phyloP scores from a whole-genome alignment of 2,888 invertebrate species.

The Erebia aethiops region DNA sequence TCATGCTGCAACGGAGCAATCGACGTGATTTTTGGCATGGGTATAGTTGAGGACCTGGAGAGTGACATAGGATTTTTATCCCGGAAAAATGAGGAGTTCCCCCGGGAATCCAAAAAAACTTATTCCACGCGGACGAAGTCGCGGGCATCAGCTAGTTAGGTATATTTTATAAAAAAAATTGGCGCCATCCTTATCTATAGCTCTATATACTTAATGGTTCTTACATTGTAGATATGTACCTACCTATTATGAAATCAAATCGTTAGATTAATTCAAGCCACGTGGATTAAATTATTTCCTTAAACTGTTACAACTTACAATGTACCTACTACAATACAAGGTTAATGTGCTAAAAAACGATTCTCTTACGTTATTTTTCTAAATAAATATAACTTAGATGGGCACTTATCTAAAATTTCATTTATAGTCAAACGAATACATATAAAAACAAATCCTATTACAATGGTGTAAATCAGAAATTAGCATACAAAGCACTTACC shows the following conservation, averaged over 20 bases:
- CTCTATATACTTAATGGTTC: too few relatives aligned
- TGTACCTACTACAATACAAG: not conserved
- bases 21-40: too few relatives aligned
- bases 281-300: not conserved
- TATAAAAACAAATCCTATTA: not conserved
- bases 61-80: too few relatives aligned
- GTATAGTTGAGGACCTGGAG: too few relatives aligned
- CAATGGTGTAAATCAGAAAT: not conserved
- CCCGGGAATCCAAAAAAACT: too few relatives aligned
- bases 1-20: too few relatives aligned
- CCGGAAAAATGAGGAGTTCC: too few relatives aligned
- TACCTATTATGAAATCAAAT: not conserved
- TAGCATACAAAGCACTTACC: slow-evolving; percentile 1
- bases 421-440: not conserved
- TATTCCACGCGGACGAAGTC: too few relatives aligned
- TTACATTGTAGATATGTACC: too few relatives aligned
- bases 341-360: not conserved
- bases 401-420: not conserved
- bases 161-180: too few relatives aligned
- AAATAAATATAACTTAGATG: not conserved
- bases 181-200: too few relatives aligned
- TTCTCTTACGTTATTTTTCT: not conserved
- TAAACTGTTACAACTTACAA: not conserved
- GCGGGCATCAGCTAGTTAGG: too few relatives aligned
- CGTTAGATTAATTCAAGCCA: not conserved